Evolutionary conservation across 2,113 vertebrate genomes (phyloP).

Genomic region (Pantherophis guttatus): DNA sequence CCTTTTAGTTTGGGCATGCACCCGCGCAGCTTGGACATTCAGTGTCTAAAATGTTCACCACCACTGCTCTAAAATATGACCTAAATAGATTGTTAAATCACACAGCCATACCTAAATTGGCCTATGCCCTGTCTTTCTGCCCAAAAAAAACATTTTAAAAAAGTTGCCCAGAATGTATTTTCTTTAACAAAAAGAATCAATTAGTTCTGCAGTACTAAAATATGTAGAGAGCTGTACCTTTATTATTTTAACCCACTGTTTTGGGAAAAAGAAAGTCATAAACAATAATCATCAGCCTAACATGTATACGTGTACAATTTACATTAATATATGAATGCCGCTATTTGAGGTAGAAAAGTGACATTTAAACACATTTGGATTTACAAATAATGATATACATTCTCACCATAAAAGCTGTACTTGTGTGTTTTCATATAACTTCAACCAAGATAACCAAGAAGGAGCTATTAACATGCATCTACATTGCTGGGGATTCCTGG

Average conservation of each 20-base stretch:
- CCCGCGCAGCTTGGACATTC: no score
- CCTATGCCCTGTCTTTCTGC: neutral
- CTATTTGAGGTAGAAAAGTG: neutral
- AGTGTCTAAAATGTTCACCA: no score
- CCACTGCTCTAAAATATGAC: constrained; percentile 44
- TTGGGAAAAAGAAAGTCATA: neutral
- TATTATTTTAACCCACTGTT: neutral
- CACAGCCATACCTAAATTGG: constrained; percentile 12
- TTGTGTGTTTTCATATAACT: neutral
- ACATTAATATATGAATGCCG: neutral
- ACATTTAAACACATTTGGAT: neutral
- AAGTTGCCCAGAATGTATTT: neutral
- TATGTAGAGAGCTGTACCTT: neutral
- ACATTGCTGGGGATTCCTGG: neutral
- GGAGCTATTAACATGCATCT: neutral
- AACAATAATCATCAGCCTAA: neutral
- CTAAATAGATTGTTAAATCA: constrained; percentile 44
- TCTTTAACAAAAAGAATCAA: neutral
- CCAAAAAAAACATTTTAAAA: neutral
- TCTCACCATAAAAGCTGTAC: no score
- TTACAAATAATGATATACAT: neutral
- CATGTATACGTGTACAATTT: neutral
- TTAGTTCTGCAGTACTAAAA: neutral
- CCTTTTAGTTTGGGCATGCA: no score
- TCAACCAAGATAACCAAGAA: neutral